Evolutionary conservation across 2,888 invertebrate species (phyloP).

Genomic region (Drosophila testacea): DNA sequence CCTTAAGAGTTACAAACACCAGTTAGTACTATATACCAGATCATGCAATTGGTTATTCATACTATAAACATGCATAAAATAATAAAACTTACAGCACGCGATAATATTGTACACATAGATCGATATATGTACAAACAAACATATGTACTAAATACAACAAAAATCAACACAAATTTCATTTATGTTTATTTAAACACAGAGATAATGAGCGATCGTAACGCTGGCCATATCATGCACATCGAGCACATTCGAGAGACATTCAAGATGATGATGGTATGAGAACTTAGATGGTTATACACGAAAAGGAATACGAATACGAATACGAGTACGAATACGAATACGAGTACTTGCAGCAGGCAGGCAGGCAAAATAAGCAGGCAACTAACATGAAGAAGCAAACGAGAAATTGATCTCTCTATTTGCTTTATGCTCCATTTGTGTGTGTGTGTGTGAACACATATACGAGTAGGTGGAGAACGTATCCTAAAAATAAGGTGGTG

Average conservation of each 20-base stretch:
- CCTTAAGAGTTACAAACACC: slow-evolving; percentile 30
- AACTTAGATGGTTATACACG: slow-evolving; percentile 44
- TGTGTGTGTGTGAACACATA: slow-evolving; percentile 44
- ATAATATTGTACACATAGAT: slow-evolving; percentile 8
- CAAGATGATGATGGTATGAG: slow-evolving; percentile 46
- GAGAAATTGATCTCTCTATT: slow-evolving; percentile 29
- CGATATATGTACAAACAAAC: slow-evolving; percentile 42
- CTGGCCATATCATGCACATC: slow-evolving; percentile 63
- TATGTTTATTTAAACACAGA: slow-evolving; percentile 18
- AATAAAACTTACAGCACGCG: slow-evolving; percentile 36
- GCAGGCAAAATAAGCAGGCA: slow-evolving; percentile 73
- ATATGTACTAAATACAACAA: slow-evolving; percentile 73
- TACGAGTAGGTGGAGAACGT: slow-evolving; percentile 35
- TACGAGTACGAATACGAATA: slow-evolving; percentile 26
- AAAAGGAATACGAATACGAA: slow-evolving; percentile 21
- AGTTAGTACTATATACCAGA: slow-evolving; percentile 40
- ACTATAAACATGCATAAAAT: slow-evolving; percentile 11
- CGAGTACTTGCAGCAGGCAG: slow-evolving; percentile 68
- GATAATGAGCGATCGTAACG: slow-evolving; percentile 40
- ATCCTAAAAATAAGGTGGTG: slow-evolving; percentile 32
- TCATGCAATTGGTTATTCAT: slow-evolving; percentile 50
- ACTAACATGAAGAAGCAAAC: slow-evolving; percentile 63
- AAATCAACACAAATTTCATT: slow-evolving; percentile 60
- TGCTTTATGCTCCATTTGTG: slow-evolving; percentile 33
- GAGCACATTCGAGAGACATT: slow-evolving; percentile 61